Conservation (phyloP, 1,140 invertebrate genomes). For the Ditylenchus dipsaci region DNA sequence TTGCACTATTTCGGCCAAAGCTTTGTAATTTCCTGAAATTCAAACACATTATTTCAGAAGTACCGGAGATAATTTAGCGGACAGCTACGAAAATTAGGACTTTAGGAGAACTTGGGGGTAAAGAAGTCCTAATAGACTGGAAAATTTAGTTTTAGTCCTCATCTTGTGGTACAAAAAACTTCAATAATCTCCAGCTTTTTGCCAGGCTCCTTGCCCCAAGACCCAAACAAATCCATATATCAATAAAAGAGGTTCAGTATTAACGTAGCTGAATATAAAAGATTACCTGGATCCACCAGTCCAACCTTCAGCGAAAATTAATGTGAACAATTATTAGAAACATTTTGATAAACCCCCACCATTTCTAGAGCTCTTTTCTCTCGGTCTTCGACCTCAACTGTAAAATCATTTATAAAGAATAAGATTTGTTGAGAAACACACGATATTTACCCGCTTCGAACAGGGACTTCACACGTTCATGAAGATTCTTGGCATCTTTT, state of each 20-base stretch:
- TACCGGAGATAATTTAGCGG: too few species aligned
- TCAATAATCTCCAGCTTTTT: too few species aligned
- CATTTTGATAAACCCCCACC: slow-evolving; percentile 23
- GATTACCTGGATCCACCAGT: slow-evolving; percentile 60
- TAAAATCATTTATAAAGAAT: background rate
- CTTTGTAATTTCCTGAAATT: slow-evolving; percentile 54
- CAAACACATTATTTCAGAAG: too few species aligned
- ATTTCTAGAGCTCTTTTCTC: slow-evolving; percentile 51
- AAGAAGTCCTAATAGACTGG: too few species aligned
- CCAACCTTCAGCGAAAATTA: slow-evolving; percentile 22
- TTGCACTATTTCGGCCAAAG: slow-evolving; percentile 60
- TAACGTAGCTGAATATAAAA: too few species aligned
- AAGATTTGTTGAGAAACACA: background rate
- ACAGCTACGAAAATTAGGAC: too few species aligned
- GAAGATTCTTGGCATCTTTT: slow-evolving; percentile 70
- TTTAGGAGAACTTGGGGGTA: too few species aligned
- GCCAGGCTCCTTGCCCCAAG: too few species aligned
- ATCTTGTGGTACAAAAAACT: too few species aligned
- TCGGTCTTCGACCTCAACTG: slow-evolving; percentile 55
- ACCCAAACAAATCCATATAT: too few species aligned
- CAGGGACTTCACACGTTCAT: slow-evolving; percentile 64
- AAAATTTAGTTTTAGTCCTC: too few species aligned
- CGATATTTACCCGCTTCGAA: slow-evolving; percentile 21
- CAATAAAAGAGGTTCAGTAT: too few species aligned
- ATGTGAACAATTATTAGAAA: background rate